These are phyloP conservation scores for Oriolus oriolus DNA, from an alignment of 2,113 vertebrate genomes.

Conservation along the genomic window DNA sequence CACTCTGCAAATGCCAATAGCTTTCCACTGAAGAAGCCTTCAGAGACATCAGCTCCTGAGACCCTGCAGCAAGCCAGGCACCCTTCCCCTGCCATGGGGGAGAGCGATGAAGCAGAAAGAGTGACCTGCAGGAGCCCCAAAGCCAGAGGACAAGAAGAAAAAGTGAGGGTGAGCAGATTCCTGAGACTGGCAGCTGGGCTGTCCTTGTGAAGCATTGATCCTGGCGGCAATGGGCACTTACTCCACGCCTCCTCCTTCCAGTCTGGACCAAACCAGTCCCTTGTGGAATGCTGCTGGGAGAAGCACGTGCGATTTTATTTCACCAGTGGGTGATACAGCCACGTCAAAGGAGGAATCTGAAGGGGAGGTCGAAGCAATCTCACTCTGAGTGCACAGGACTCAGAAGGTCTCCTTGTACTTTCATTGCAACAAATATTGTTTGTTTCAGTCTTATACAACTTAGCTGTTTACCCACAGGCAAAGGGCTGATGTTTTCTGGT, in stretches of 20 bases:
- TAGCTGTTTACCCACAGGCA: background rate
- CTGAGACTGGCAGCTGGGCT: background rate
- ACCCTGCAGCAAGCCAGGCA: background rate
- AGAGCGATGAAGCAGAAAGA: background rate
- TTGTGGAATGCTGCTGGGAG: rapidly evolving
- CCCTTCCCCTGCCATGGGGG: background rate
- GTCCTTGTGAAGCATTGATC: rapidly evolving
- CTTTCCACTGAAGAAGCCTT: background rate
- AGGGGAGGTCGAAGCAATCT: background rate
- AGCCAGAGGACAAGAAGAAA: background rate
- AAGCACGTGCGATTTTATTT: background rate
- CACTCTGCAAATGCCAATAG: background rate
- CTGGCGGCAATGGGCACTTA: background rate
- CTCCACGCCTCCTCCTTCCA: background rate
- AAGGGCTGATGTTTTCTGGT: background rate
- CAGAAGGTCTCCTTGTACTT: background rate
- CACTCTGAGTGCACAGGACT: background rate
- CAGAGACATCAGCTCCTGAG: background rate
- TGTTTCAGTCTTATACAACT: background rate
- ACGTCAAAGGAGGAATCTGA: background rate
- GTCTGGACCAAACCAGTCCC: background rate
- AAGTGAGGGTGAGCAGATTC: background rate
- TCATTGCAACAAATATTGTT: background rate
- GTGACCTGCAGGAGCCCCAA: background rate
- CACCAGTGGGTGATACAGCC: background rate